A percentile compares a stretch with the other conserved stretches of the same genome.
Conservation (phyloP, 2,113 vertebrate species). For the Trachemys scripta region DNA sequence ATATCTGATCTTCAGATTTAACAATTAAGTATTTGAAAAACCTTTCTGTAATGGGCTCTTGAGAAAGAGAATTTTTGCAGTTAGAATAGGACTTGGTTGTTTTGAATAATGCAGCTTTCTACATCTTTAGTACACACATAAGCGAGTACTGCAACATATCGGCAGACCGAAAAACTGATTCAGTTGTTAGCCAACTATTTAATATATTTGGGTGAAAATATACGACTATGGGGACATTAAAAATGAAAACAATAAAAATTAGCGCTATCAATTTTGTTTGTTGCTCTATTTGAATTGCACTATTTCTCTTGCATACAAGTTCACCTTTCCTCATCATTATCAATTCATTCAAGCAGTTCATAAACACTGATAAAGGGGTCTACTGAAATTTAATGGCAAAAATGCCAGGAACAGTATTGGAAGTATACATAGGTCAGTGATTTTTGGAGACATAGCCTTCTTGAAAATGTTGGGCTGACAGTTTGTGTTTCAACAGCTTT, state of each 20-base stretch:
- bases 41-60: not conserved
- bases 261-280: constrained; percentile 21
- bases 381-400: constrained; percentile 34
- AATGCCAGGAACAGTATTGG: not conserved
- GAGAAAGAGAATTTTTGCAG: not conserved
- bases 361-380: constrained; percentile 61
- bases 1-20: constrained; percentile 7
- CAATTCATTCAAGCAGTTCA: constrained; percentile 64
- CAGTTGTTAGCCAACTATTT: constrained; percentile 33
- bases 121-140: not conserved
- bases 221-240: not conserved
- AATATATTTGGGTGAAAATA: constrained; percentile 29
- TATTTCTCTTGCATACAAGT: not conserved
- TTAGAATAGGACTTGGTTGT: not conserved
- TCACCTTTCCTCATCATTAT: constrained; percentile 55
- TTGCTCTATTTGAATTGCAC: constrained; percentile 29
- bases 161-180: not conserved
- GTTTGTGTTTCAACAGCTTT: constrained; percentile 17
- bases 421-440: constrained; percentile 8
- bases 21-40: constrained; percentile 6
- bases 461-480: constrained; percentile 7
- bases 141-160: not conserved
- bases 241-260: constrained; percentile 31
- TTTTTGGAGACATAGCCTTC: constrained; percentile 13
- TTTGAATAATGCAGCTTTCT: not conserved